Percentiles rank a stretch among this genome's conserved stretches.
These are phyloP conservation scores for Adelognathus sp. DNA, from an alignment of 2,888 invertebrate genomes.

Conservation along the genomic window DNA sequence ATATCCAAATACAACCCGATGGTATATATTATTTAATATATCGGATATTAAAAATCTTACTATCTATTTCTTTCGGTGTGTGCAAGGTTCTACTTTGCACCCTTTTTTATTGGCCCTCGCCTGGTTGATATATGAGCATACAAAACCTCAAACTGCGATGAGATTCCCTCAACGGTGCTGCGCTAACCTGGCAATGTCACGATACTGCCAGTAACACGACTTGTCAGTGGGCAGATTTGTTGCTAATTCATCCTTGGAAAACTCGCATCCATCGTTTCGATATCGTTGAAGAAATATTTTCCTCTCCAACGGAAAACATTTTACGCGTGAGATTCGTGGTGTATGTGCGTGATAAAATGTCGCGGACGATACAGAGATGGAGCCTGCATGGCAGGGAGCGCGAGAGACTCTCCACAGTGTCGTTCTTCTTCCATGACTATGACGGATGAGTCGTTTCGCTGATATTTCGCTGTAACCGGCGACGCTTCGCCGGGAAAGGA, in stretches of 20 bases:
- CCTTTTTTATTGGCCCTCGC: too few species aligned
- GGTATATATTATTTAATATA: too few species aligned
- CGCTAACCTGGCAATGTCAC: not conserved
- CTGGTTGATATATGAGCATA: too few species aligned
- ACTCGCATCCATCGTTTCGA: not conserved
- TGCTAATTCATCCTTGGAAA: not conserved
- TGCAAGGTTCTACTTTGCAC: too few species aligned
- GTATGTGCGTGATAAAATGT: not conserved
- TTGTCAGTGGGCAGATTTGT: not conserved
- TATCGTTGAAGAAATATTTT: not conserved
- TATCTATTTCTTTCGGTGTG: too few species aligned
- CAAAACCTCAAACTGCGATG: too few species aligned
- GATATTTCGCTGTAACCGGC: slow-evolving; percentile 33
- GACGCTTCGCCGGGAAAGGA: slow-evolving; percentile 16
- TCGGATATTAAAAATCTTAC: too few species aligned
- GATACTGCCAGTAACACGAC: not conserved
- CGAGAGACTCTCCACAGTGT: not conserved
- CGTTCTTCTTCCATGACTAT: slow-evolving; percentile 53
- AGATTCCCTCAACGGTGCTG: too few species aligned
- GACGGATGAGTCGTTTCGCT: slow-evolving; percentile 49
- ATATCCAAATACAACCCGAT: too few species aligned
- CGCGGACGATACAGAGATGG: not conserved
- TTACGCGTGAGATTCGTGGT: not conserved
- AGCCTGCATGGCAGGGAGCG: not conserved
- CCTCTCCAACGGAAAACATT: not conserved